Conservation (phyloP, 2,888 invertebrate genomes). For the Agrotis exclamationis region DNA sequence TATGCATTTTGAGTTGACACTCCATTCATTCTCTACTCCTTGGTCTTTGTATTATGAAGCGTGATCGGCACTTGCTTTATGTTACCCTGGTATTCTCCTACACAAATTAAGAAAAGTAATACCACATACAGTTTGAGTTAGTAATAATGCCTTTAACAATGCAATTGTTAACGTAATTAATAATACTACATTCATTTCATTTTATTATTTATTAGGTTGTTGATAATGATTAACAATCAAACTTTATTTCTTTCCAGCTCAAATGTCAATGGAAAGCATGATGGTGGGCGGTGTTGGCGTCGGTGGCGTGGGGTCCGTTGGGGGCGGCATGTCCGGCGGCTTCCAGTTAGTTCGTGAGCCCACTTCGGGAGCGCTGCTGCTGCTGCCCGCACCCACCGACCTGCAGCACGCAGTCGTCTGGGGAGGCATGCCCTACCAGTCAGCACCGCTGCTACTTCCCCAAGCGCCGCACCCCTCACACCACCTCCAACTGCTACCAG, state of each 20-base stretch:
- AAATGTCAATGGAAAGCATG: conserved; percentile 94
- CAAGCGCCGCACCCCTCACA: conserved; percentile 91
- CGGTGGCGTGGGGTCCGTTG: conserved; percentile 93
- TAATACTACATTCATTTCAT: background rate
- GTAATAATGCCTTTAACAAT: background rate
- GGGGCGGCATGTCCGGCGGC: conserved; percentile 92
- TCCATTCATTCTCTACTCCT: conserved; percentile 27
- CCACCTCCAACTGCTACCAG: conserved; percentile 93
- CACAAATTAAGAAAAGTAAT: conserved; percentile 6
- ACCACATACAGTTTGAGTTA: background rate
- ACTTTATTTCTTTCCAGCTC: conserved; percentile 87
- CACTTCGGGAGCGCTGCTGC: conserved; percentile 95
- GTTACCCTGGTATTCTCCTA: conserved; percentile 32
- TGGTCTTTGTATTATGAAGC: background rate
- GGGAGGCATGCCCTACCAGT: conserved; percentile 92
- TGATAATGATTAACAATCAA: conserved; percentile 15
- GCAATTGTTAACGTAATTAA: background rate
- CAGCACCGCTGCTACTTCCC: conserved; percentile 84
- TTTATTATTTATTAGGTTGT: background rate
- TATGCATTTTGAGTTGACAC: background rate
- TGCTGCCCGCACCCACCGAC: conserved; percentile 94
- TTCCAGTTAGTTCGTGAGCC: conserved; percentile 97
- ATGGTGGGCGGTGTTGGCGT: conserved; percentile 92
- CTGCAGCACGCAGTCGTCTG: conserved; percentile 94
- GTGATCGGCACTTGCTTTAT: conserved; percentile 7